A percentile compares a stretch with the other conserved stretches of the same genome.
phyloP scores from a whole-genome alignment of 2,888 invertebrate genomes.

The Tinea pellionella region DNA sequence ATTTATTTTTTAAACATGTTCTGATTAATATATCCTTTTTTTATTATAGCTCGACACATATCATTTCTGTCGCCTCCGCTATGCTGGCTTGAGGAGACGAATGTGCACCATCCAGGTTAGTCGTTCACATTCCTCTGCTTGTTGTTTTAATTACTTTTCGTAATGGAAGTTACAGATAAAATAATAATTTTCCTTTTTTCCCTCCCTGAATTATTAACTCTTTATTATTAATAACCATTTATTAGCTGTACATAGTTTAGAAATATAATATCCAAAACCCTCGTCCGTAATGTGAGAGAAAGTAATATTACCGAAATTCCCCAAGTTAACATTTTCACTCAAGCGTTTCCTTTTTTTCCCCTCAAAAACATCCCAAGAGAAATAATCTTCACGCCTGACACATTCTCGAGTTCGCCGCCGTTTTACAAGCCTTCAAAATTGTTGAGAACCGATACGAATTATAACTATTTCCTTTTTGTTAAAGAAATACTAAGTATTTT shows the following conservation, averaged over 20 bases:
- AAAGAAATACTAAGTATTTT: background rate
- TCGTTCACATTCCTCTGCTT: too few relatives aligned
- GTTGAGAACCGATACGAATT: background rate
- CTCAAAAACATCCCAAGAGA: conserved; percentile 15
- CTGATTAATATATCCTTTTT: too few relatives aligned
- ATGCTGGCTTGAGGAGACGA: too few relatives aligned
- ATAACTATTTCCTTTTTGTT: background rate
- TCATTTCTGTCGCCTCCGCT: too few relatives aligned
- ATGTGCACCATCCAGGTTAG: too few relatives aligned
- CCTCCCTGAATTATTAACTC: too few relatives aligned
- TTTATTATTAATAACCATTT: background rate
- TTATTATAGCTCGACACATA: too few relatives aligned
- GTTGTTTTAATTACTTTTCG: too few relatives aligned
- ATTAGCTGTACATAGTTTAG: background rate
- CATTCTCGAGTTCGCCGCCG: background rate
- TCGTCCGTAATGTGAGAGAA: background rate
- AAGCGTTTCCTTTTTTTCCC: background rate
- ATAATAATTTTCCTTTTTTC: too few relatives aligned
- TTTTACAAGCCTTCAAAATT: background rate
- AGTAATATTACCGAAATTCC: conserved; percentile 5
- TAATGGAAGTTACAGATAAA: too few relatives aligned
- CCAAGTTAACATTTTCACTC: conserved; percentile 4
- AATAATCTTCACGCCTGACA: conserved; percentile 18
- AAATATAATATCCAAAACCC: background rate
- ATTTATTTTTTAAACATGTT: too few relatives aligned